These are phyloP conservation scores for Galeopsomyia nigrocyanea DNA, from an alignment of 2,888 invertebrate species.

Conservation along the genomic window DNA sequence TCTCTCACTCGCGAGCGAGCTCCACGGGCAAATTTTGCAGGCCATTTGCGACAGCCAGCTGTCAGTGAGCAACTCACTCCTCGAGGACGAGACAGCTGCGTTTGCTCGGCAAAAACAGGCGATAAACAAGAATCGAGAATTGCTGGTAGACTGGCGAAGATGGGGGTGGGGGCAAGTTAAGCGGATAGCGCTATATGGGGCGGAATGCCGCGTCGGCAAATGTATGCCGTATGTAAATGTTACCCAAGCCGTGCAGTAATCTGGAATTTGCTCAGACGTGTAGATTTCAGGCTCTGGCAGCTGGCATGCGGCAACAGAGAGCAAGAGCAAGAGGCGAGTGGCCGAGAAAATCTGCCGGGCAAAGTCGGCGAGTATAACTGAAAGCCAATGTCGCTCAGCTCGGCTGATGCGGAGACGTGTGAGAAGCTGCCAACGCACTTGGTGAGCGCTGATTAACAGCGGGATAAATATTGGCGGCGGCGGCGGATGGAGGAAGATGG, in stretches of 20 bases:
- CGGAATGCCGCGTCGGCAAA: conserved; percentile 55
- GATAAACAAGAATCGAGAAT: not conserved
- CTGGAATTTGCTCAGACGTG: conserved; percentile 62
- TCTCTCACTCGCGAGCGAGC: conserved; percentile 17
- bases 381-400: too few relatives aligned
- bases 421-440: too few relatives aligned
- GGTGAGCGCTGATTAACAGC: conserved; percentile 19
- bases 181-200: conserved; percentile 41
- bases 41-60: conserved; percentile 56
- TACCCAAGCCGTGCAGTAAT: conserved; percentile 61
- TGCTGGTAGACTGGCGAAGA: conserved; percentile 9
- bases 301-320: too few relatives aligned
- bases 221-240: conserved; percentile 64
- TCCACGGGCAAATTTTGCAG: conserved; percentile 55
- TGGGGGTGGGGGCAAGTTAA: conserved; percentile 16
- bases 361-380: too few relatives aligned
- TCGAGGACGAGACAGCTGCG: conserved; percentile 6
- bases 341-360: too few relatives aligned
- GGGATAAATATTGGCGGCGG: conserved; percentile 25
- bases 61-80: conserved; percentile 42
- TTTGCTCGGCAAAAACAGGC: not conserved
- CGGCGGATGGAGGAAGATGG: conserved; percentile 15
- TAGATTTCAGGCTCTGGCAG: conserved; percentile 51
- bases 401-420: too few relatives aligned
- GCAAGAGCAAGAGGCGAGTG: too few relatives aligned